Evolutionary conservation across 1,140 invertebrate genomes (phyloP).

Genomic region (Caenorhabditis latens): DNA sequence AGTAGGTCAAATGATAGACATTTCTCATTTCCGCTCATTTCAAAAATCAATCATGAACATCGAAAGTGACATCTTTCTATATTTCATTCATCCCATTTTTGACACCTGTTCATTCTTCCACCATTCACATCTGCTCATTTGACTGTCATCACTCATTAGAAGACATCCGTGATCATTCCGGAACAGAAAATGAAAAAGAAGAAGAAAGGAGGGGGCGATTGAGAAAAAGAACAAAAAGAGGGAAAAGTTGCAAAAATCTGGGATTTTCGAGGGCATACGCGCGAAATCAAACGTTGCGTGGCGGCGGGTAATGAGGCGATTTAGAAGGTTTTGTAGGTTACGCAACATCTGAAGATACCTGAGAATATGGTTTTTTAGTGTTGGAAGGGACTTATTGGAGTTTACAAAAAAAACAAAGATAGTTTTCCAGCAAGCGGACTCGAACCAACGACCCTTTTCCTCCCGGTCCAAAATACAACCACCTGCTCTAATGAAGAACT

Average conservation of each 20-base stretch:
- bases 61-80: neutral
- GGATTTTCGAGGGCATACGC: neutral
- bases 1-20: neutral
- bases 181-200: neutral
- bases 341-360: neutral
- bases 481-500: too few relatives aligned
- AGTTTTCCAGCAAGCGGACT: too few relatives aligned
- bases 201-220: neutral
- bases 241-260: conserved; percentile 39
- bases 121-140: conserved; percentile 30
- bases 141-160: conserved; percentile 43
- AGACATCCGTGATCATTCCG: conserved; percentile 52
- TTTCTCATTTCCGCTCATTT: neutral
- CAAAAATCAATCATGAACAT: conserved; percentile 42
- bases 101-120: neutral
- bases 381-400: neutral
- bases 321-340: conserved; percentile 23
- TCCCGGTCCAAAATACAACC: too few relatives aligned
- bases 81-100: neutral
- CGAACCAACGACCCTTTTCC: too few relatives aligned
- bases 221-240: neutral
- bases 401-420: too few relatives aligned
- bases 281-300: conserved; percentile 48
- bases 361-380: neutral
- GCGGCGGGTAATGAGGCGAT: conserved; percentile 32